A percentile compares a stretch with the other conserved stretches of the same genome.
phyloP scores from a whole-genome alignment of 2,113 vertebrate species.

The Oncorhynchus gorbuscha region DNA sequence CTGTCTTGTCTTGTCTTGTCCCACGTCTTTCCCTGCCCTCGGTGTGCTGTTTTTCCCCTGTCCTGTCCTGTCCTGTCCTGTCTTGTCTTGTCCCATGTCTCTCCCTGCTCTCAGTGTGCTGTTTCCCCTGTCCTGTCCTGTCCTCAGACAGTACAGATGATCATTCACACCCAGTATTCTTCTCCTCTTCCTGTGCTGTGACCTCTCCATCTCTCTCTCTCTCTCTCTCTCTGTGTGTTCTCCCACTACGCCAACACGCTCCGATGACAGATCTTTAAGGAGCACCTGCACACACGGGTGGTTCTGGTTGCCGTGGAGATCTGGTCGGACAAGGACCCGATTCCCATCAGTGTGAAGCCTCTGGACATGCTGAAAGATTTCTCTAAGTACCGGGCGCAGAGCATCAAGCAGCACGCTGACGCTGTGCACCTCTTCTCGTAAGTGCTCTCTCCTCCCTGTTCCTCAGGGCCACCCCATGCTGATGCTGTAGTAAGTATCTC shows the following conservation, averaged over 20 bases:
- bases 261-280: constrained; percentile 89
- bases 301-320: constrained; percentile 94
- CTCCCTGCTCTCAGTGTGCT: constrained; percentile 59
- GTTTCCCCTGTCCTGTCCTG: constrained; percentile 43
- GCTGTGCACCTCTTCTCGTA: constrained; percentile 95
- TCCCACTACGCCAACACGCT: constrained; percentile 24
- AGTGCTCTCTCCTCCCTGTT: constrained; percentile 40
- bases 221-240: constrained; percentile 1
- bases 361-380: constrained; percentile 92
- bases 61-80: neutral
- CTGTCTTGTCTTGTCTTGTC: neutral
- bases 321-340: constrained; percentile 92
- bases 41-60: constrained; percentile 63
- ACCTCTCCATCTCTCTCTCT: constrained; percentile 20
- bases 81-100: neutral
- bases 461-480: no score
- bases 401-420: constrained; percentile 87
- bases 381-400: constrained; percentile 90
- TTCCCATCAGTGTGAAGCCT: constrained; percentile 84
- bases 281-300: constrained; percentile 94
- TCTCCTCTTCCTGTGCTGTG: constrained; percentile 62
- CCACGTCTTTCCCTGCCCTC: constrained; percentile 21
- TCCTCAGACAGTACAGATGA: constrained; percentile 62
- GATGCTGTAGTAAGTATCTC: neutral
- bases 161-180: constrained; percentile 74